Evolutionary conservation across 1,140 invertebrate species (phyloP), one percentile per base, ranked within the genome.

Genomic region (Wiebesia pumilae): DNA sequence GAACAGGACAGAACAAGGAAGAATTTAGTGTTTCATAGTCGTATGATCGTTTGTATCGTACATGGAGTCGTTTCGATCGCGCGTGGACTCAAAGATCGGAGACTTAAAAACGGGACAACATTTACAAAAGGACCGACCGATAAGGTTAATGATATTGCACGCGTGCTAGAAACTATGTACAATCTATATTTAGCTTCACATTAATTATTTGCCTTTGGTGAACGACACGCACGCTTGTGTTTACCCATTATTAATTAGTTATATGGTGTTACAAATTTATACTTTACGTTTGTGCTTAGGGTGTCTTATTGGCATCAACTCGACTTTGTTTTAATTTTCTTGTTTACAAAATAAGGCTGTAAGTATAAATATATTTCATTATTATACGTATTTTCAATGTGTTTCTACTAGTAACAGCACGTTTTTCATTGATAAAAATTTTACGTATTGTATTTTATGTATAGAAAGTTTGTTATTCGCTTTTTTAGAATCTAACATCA

Each of bases 401-500:
- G 35, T 38, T 51, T 43, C 0, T 51, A 43, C n/a, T 75, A 27
- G 19, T 12, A 3, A 27, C 30, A 27, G 35, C 35, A 10, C 19
- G 9, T 30, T 14, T 33, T 40, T 51, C 21, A 14, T 83, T 38
- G 81, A 69, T n/a, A 16, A 10, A 19, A 40, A 24, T 43, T 21
- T 65, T 30, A 14, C 2, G 38, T 54, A 38, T n/a, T 38, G 7
- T 79, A 54, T 62, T 47, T 78, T 65, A 62, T 9, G 6, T 65
- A 62, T 35, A 6, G 3, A 47, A 14, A 27, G 0, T n/a, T 43
- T 65, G n/a, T 65, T 78, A 3, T 47, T 69, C 40, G 24, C 81
- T 82, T 65, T 30, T 83, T 43, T 79, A 86, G 82, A 81, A 43
- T 78, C 30, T 47, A 40, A 35, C 71, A 85, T 30, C n/a, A 87